Conservation (phyloP, 2,888 invertebrate genomes). For the Ophion slaviceki region DNA sequence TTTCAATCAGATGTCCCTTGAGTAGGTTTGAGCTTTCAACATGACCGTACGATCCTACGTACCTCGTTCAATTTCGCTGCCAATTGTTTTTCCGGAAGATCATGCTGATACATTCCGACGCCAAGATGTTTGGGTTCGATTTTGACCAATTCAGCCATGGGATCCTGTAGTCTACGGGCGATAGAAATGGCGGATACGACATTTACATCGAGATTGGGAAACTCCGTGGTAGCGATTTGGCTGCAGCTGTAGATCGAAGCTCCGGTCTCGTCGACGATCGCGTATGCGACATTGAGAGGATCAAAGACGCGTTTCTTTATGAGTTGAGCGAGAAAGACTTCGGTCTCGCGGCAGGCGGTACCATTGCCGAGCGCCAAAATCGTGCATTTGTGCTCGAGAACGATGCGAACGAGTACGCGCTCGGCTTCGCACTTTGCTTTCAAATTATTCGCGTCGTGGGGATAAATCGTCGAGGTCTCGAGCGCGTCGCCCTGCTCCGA, state of each 20-base stretch:
- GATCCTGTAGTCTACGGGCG: conserved; percentile 95
- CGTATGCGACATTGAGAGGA: conserved; percentile 87
- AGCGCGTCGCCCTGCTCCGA: conserved; percentile 89
- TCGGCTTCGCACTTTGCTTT: conserved; percentile 82
- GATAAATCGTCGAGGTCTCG: conserved; percentile 89
- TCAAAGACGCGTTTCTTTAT: conserved; percentile 86
- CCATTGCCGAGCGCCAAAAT: conserved; percentile 96
- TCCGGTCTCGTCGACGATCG: conserved; percentile 95
- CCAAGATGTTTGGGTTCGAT: conserved; percentile 96
- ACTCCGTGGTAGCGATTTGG: conserved; percentile 92
- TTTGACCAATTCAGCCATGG: conserved; percentile 95
- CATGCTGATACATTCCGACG: conserved; percentile 98
- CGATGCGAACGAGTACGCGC: conserved; percentile 84
- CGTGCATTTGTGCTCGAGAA: conserved; percentile 87
- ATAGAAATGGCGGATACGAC: conserved; percentile 91
- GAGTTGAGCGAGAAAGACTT: conserved; percentile 88
- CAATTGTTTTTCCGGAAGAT: conserved; percentile 91
- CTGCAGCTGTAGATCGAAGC: conserved; percentile 97
- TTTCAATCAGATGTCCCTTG: too few species aligned
- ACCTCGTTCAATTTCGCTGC: conserved; percentile 89
- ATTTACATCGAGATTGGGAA: conserved; percentile 93
- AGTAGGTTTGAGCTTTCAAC: too few species aligned
- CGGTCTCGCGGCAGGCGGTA: conserved; percentile 95
- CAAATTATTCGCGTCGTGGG: conserved; percentile 84
- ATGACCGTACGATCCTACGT: conserved; percentile 28